Conservation (phyloP, 2,888 invertebrate genomes). For the Hypsopygia costalis region DNA sequence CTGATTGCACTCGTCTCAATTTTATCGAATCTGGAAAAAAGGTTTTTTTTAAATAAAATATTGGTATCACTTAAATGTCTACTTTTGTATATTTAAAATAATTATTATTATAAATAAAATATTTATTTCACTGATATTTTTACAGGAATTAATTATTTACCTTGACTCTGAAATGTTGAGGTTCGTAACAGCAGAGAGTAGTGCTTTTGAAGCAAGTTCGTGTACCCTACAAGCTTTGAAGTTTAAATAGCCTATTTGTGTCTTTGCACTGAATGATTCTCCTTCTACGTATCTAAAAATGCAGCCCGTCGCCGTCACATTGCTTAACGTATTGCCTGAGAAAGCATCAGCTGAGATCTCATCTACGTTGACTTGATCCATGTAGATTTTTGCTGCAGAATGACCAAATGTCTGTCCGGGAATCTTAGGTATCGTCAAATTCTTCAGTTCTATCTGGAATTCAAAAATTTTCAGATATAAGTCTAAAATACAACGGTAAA, state of each 20-base stretch:
- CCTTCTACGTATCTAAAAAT: slow-evolving; percentile 80
- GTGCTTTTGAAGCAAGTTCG: slow-evolving; percentile 77
- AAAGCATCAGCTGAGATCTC: slow-evolving; percentile 83
- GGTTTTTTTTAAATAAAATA: too few species aligned
- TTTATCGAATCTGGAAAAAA: slow-evolving; percentile 80
- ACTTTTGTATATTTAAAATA: too few species aligned
- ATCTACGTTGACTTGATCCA: slow-evolving; percentile 73
- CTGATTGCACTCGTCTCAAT: slow-evolving; percentile 83
- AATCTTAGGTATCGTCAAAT: slow-evolving; percentile 79
- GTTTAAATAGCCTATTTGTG: slow-evolving; percentile 81
- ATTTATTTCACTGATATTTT: too few species aligned
- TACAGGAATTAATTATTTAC: too few species aligned
- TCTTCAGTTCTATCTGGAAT: slow-evolving; percentile 83
- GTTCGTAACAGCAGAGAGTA: slow-evolving; percentile 83
- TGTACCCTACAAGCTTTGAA: slow-evolving; percentile 81
- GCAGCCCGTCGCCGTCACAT: slow-evolving; percentile 82
- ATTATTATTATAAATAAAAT: too few species aligned
- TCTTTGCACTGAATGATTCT: slow-evolving; percentile 83
- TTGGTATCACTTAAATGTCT: too few species aligned
- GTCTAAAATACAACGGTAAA: too few species aligned
- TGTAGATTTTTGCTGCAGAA: slow-evolving; percentile 80
- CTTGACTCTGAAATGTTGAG: slow-evolving; percentile 83
- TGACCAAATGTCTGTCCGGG: slow-evolving; percentile 83
- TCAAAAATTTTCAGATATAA: background rate
- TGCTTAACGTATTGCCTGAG: slow-evolving; percentile 82